phyloP scores from a whole-genome alignment of 53 echinoderm and acorn worm genomes.

The Zoroaster sp. region DNA sequence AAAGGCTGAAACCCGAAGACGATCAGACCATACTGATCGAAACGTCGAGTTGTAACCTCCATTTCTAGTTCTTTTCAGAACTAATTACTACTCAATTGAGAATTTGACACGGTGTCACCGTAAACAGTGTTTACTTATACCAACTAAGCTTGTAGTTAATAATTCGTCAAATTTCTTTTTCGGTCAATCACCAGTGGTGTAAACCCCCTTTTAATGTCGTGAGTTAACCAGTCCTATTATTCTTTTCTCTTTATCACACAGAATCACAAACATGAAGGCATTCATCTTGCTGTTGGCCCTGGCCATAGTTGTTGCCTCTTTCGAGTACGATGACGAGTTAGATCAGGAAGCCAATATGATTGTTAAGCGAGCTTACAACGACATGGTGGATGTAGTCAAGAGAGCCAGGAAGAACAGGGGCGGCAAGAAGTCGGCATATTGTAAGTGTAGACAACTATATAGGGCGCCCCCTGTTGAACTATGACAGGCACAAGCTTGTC shows the following conservation, averaged over 20 bases:
- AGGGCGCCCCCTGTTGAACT: too few relatives aligned
- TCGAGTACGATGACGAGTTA: neutral
- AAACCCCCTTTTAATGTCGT: neutral
- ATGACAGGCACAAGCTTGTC: too few relatives aligned
- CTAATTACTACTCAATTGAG: too few relatives aligned
- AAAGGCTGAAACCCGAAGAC: too few relatives aligned
- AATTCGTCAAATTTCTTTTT: neutral
- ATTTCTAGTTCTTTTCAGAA: too few relatives aligned
- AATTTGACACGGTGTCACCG: too few relatives aligned
- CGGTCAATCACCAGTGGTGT: neutral
- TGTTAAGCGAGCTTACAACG: neutral
- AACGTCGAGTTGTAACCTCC: too few relatives aligned
- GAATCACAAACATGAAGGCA: slow-evolving; percentile 15
- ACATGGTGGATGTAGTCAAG: neutral
- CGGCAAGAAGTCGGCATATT: neutral
- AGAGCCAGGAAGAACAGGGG: neutral
- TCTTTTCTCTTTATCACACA: neutral
- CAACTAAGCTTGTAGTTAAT: neutral
- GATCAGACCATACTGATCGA: too few relatives aligned
- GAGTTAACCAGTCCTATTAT: neutral
- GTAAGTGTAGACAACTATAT: neutral
- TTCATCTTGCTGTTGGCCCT: slow-evolving; percentile 8
- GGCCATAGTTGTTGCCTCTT: slow-evolving; percentile 32
- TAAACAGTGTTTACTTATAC: too few relatives aligned
- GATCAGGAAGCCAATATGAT: neutral